Base-by-base conservation (phyloP, 37 sponge, comb jelly and placozoan genomes). In the Axinella damicornis region DNA sequence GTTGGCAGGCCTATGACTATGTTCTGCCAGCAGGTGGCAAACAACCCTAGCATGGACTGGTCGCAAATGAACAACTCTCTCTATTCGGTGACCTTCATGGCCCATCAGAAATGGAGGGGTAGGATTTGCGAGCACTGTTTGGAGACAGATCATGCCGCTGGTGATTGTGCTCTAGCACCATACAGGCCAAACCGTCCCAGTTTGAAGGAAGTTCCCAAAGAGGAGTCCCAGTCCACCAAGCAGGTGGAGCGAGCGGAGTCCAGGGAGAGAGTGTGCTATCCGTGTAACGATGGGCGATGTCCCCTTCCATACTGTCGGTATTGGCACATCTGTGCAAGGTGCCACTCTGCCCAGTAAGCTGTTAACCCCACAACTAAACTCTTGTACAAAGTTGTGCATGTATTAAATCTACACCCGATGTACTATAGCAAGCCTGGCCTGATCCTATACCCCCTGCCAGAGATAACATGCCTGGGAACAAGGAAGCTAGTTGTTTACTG, bases 21-120 rank as follows among this genome's bases (percentile, higher is more conserved):
- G 73, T 71, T 71, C n/a, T 2, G 73, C 2, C 73, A 71, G 28
- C 73, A 71, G 73, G 73, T 16, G 73, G 73, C 79, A 2, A 34
- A 35, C 63, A 62, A 39, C 15, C 64, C 34, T 14, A 35, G 31
- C 19, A 39, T 24, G 38, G 62, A 77, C 64, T 77, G 78, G 78
- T 78, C 79, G 46, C 28, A 39, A 31, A 31, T 78, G 15, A 78
- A 78, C 31, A 36, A 40, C 40, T 38, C 65, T 0, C 65, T 78
- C 2, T 64, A 78, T 53, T 19, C 79, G n/a, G 25, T 41, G 0
- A 41, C 79, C 1, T 78, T 78, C 65, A 16, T 78, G 79, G 79
- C 79, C 17, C 37, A n/a, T n/a, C n/a, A n/a, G n/a, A n/a, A n/a
- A n/a, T n/a, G n/a, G n/a, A n/a, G n/a, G n/a, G n/a, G n/a, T n/a